Base-by-base conservation (phyloP, 2,113 vertebrate genomes). In the Petroica traversi region DNA sequence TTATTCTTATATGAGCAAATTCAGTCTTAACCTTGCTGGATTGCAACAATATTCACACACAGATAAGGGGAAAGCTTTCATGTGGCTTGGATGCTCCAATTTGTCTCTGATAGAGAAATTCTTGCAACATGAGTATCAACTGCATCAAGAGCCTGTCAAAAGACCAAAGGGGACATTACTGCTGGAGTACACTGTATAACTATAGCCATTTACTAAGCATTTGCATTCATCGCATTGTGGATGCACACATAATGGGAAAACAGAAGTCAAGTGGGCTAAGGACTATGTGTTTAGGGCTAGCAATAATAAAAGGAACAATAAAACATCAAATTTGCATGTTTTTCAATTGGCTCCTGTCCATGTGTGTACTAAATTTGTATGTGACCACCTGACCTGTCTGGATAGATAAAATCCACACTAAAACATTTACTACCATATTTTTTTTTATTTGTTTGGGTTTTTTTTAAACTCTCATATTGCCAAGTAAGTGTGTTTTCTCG, bases 291-390 rank as follows among this genome's bases (percentile, higher is more conserved):
- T 87, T 71, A 45, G 57, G 25, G 5, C 31, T 69, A 26, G 14
- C 12, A 69, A 31, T 51, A 72, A 51, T 8, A 52, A 62, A 85
- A 54, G 5, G 12, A 43, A 46, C 1, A 64, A 23, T n/a, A 40
- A 34, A 20, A 17, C 12, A 49, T 4, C 1, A 1, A 79, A 63
- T 38, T 52, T n/a, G 3, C 8, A 36, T 26, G 10, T 6, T 69
- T 69, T 81, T 31, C 25, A 49, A 14, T 5, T 62, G 40, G 5
- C 5, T 77, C 26, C n/a, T 9, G 19, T 71, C 20, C 52, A 3
- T 1, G 0, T 7, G 2, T 14, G 2, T 13, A 48, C 15, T n/a
- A 52, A 76, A 41, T 62, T 28, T 34, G 8, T 28, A 20, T 64
- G 25, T 11, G 19, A 66, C 12, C 13, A 52, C 38, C 26, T 46